Conservation (phyloP, 2,888 invertebrate species). For the Tanytarsus gracilentus region DNA sequence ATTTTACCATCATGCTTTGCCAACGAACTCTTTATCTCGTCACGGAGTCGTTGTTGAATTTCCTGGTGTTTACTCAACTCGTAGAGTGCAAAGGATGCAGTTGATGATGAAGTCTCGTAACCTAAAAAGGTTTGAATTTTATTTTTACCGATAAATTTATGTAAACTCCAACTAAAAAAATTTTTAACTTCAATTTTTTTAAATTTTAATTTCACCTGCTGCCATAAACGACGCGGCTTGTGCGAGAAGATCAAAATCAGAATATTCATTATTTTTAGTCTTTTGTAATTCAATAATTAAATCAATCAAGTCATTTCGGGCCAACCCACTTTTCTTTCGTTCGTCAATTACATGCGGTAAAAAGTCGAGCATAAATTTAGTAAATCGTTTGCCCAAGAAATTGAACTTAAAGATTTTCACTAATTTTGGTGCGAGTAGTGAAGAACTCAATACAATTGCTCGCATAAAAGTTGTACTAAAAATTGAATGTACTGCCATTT, state of each 20-base stretch:
- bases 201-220: slow-evolving; percentile 39
- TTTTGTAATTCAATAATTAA: slow-evolving; percentile 43
- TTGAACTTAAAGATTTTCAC: background rate
- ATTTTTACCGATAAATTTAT: too few species aligned
- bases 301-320: slow-evolving; percentile 45
- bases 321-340: slow-evolving; percentile 39
- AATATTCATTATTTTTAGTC: slow-evolving; percentile 34
- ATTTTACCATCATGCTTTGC: slow-evolving; percentile 38
- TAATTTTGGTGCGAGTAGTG: background rate
- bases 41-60: slow-evolving; percentile 31
- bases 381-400: background rate
- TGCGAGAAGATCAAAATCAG: background rate
- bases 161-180: too few species aligned
- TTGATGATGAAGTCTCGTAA: slow-evolving; percentile 6
- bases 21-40: slow-evolving; percentile 41
- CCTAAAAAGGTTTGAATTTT: too few species aligned
- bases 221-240: slow-evolving; percentile 37
- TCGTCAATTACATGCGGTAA: slow-evolving; percentile 43
- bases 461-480: background rate
- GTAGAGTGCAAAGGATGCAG: background rate
- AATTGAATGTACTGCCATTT: slow-evolving; percentile 18
- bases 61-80: background rate
- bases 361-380: slow-evolving; percentile 27
- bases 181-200: too few species aligned
- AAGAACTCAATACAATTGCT: background rate